Conservation (phyloP, 2,888 invertebrate species). For the Beris chalybata region DNA sequence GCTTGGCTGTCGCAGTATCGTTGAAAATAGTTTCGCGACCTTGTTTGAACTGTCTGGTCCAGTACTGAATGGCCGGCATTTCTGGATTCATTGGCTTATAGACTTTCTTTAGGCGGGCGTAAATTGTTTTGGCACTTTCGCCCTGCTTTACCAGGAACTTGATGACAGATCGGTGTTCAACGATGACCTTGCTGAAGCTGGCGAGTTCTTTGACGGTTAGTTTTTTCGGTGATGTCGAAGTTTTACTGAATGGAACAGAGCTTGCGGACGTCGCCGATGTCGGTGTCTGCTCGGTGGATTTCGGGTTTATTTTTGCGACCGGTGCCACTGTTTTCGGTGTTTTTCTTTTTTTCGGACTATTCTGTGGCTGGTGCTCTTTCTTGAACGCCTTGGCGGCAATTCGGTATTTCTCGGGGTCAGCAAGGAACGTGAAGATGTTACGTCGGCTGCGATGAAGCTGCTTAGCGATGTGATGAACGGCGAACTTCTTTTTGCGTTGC, state of each 20-base stretch:
- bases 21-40: slow-evolving; percentile 33
- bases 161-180: slow-evolving; percentile 34
- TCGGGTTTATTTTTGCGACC: neutral
- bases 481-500: neutral
- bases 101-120: slow-evolving; percentile 20
- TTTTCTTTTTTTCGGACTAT: neutral
- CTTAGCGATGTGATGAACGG: slow-evolving; percentile 2
- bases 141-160: slow-evolving; percentile 33
- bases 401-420: slow-evolving; percentile 12
- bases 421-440: slow-evolving; percentile 6
- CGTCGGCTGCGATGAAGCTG: slow-evolving; percentile 15
- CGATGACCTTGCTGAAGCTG: slow-evolving; percentile 21
- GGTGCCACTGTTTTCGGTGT: neutral
- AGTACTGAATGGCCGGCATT: slow-evolving; percentile 19
- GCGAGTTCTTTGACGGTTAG: slow-evolving; percentile 13
- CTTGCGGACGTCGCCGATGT: neutral
- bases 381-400: neutral
- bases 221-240: neutral
- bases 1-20: slow-evolving; percentile 3
- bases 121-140: slow-evolving; percentile 1
- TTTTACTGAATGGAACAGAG: neutral
- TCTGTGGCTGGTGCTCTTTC: neutral
- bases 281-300: neutral
- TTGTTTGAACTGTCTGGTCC: slow-evolving; percentile 24
- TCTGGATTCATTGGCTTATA: slow-evolving; percentile 19